These are phyloP conservation scores for Conistra vaccinii DNA, from an alignment of 2,888 invertebrate genomes.

Conservation along the genomic window DNA sequence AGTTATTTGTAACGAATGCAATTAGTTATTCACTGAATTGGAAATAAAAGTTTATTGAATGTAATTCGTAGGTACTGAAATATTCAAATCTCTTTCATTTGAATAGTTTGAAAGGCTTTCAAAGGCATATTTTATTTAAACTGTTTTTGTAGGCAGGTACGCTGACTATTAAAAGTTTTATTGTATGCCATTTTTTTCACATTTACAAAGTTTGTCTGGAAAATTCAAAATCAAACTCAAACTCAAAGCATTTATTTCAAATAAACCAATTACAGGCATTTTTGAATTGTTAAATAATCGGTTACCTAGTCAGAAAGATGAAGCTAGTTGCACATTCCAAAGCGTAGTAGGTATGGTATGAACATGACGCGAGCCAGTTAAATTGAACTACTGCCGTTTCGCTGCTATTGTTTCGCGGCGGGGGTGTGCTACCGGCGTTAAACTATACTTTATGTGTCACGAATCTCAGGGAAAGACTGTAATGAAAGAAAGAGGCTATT, in stretches of 20 bases:
- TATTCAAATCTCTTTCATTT: slow-evolving; percentile 37
- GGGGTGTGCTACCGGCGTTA: too few relatives aligned
- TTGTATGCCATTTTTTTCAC: background rate
- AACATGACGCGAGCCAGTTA: too few relatives aligned
- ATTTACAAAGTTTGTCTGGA: background rate
- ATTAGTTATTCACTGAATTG: slow-evolving; percentile 33
- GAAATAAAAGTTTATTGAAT: slow-evolving; percentile 26
- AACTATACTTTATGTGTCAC: too few relatives aligned
- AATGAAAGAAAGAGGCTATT: background rate
- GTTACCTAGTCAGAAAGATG: too few relatives aligned
- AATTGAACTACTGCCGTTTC: too few relatives aligned
- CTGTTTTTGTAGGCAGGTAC: slow-evolving; percentile 8
- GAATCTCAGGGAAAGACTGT: background rate
- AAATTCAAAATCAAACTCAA: background rate
- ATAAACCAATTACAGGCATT: too few relatives aligned
- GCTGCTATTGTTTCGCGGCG: too few relatives aligned
- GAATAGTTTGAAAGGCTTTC: slow-evolving; percentile 23
- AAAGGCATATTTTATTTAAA: slow-evolving; percentile 14
- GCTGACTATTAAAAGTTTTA: background rate
- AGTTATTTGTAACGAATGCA: slow-evolving; percentile 37
- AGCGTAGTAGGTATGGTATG: too few relatives aligned
- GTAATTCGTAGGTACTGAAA: slow-evolving; percentile 15
- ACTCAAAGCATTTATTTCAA: too few relatives aligned
- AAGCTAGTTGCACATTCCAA: too few relatives aligned
- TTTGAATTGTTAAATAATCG: too few relatives aligned